Conservation (phyloP, 2,797 vertebrate genomes). For the Neomorphus geoffroyi region DNA sequence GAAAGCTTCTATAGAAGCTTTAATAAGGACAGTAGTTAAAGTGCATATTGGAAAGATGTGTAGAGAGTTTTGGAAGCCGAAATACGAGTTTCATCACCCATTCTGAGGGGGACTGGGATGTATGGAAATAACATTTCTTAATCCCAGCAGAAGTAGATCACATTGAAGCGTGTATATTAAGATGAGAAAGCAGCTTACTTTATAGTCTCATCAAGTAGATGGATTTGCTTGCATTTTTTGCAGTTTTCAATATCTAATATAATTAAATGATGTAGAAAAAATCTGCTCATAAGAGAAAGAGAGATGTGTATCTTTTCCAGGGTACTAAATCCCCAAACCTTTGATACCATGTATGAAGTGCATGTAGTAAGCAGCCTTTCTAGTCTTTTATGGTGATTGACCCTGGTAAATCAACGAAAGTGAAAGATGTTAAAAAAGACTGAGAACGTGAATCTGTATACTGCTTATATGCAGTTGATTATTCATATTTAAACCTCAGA, state of each 20-base stretch:
- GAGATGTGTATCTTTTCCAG: not conserved
- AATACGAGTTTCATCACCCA: not conserved
- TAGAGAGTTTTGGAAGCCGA: not conserved
- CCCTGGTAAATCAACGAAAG: not conserved
- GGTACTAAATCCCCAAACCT: not conserved
- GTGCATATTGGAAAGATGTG: not conserved
- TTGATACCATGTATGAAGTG: not conserved
- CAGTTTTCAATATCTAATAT: not conserved
- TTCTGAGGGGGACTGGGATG: fast-evolving
- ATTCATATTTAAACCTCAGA: not conserved
- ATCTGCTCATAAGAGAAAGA: not conserved
- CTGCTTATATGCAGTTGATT: not conserved
- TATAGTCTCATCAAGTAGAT: not conserved
- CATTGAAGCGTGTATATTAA: not conserved
- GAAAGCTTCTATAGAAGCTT: not conserved
- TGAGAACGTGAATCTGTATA: not conserved
- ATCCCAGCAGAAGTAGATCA: not conserved
- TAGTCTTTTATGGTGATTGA: not conserved
- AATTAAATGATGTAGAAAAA: not conserved
- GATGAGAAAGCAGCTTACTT: not conserved
- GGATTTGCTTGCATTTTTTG: not conserved
- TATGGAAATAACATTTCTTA: not conserved
- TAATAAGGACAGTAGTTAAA: not conserved
- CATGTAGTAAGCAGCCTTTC: not conserved
- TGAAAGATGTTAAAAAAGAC: not conserved